phyloP scores from a whole-genome alignment of 2,888 invertebrate species.

The Eutolmus rufibarbis region DNA sequence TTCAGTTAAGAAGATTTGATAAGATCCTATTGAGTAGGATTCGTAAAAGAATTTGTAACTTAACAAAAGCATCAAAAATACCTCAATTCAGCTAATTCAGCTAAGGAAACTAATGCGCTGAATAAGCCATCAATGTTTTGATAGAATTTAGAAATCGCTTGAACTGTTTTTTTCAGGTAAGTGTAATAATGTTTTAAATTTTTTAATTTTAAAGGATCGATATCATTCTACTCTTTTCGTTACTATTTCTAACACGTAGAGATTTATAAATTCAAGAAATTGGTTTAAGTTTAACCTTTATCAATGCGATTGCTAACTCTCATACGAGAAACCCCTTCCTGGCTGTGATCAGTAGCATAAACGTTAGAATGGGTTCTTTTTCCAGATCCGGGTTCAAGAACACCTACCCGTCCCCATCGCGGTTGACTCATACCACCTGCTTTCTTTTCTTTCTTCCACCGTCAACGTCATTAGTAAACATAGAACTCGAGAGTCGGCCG shows the following conservation, averaged over 20 bases:
- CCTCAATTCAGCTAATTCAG: background rate
- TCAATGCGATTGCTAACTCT: background rate
- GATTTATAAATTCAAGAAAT: background rate
- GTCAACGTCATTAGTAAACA: slow-evolving; percentile 35
- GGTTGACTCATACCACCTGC: slow-evolving; percentile 42
- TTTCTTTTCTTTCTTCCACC: slow-evolving; percentile 16
- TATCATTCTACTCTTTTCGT: too few relatives aligned
- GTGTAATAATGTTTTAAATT: too few relatives aligned
- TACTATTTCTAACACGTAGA: too few relatives aligned
- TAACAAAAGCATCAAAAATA: background rate
- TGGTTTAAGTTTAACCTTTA: too few relatives aligned
- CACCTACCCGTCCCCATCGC: slow-evolving; percentile 16
- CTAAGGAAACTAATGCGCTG: background rate
- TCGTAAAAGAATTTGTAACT: too few relatives aligned
- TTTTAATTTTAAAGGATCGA: too few relatives aligned
- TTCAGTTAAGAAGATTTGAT: background rate
- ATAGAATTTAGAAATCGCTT: too few relatives aligned
- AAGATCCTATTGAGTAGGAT: too few relatives aligned
- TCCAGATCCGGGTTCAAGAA: slow-evolving; percentile 45
- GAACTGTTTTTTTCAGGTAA: too few relatives aligned
- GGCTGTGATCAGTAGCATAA: background rate
- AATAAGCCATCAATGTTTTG: background rate
- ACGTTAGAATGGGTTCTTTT: background rate
- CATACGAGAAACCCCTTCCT: background rate
- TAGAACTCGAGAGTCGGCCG: slow-evolving; percentile 5